A percentile compares a stretch with the other conserved stretches of the same genome.
These are phyloP conservation scores for Dryococelus australis DNA, from an alignment of 2,888 invertebrate species.

Conservation along the genomic window DNA sequence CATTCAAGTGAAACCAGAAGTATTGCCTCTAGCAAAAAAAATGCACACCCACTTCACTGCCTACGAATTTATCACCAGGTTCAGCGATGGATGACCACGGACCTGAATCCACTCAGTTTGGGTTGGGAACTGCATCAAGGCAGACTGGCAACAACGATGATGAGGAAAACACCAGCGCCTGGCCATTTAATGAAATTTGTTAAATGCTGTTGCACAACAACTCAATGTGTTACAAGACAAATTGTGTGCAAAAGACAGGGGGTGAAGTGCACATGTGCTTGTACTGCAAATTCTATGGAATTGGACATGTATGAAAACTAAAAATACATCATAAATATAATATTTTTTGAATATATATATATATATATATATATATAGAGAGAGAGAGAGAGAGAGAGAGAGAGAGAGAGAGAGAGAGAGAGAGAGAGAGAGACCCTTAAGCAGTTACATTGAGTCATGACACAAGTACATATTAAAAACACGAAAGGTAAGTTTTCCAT, in stretches of 20 bases:
- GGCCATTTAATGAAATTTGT: slow-evolving; percentile 10
- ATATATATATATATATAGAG: too few relatives aligned
- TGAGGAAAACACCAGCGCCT: slow-evolving; percentile 3
- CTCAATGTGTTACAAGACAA: slow-evolving; percentile 4
- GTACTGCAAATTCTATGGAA: background rate
- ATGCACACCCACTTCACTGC: slow-evolving; percentile 18
- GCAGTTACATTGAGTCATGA: background rate
- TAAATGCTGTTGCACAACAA: slow-evolving; percentile 12
- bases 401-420: too few relatives aligned
- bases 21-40: slow-evolving; percentile 3
- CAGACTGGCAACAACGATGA: slow-evolving; percentile 23
- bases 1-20: background rate
- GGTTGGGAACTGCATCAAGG: slow-evolving; percentile 19
- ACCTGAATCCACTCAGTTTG: slow-evolving; percentile 11
- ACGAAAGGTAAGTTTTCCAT: background rate
- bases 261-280: background rate
- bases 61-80: slow-evolving; percentile 9
- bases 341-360: too few relatives aligned
- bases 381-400: too few relatives aligned
- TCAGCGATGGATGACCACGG: background rate
- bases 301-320: background rate
- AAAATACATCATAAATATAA: too few relatives aligned
- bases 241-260: background rate
- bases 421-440: too few relatives aligned
- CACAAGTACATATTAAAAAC: background rate